These are phyloP conservation scores for Platycnemis pennipes DNA, from an alignment of 2,888 invertebrate genomes.

Conservation along the genomic window DNA sequence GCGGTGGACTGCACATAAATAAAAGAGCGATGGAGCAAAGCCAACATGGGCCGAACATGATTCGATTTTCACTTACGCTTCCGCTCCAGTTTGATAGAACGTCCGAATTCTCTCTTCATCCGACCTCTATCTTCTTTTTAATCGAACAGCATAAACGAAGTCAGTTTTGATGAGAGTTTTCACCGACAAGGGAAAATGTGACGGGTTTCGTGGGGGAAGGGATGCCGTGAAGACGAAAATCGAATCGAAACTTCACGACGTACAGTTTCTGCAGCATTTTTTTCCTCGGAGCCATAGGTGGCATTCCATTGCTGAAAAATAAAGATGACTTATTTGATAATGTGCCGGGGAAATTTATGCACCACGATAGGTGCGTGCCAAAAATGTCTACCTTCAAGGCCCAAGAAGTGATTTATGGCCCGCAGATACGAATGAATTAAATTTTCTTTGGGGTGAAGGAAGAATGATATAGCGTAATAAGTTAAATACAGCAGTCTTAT, in stretches of 20 bases:
- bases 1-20: conserved; percentile 47
- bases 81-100: conserved; percentile 51
- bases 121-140: conserved; percentile 2
- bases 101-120: conserved; percentile 26
- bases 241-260: conserved; percentile 24
- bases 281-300: neutral
- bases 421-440: neutral
- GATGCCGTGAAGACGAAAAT: conserved; percentile 14
- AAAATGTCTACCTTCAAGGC: neutral
- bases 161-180: conserved; percentile 43
- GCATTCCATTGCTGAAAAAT: conserved; percentile 31
- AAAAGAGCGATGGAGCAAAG: conserved; percentile 28
- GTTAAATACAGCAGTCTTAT: neutral
- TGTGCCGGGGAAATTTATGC: conserved; percentile 22
- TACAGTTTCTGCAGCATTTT: neutral
- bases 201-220: neutral
- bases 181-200: neutral
- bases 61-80: conserved; percentile 48
- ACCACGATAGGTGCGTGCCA: conserved; percentile 1
- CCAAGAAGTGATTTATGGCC: neutral
- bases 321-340: conserved; percentile 33
- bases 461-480: neutral
- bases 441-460: neutral
- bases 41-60: conserved; percentile 44
- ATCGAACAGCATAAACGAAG: conserved; percentile 22